phyloP scores from a whole-genome alignment of 2,113 vertebrate species.

The Mormoops blainvillei region DNA sequence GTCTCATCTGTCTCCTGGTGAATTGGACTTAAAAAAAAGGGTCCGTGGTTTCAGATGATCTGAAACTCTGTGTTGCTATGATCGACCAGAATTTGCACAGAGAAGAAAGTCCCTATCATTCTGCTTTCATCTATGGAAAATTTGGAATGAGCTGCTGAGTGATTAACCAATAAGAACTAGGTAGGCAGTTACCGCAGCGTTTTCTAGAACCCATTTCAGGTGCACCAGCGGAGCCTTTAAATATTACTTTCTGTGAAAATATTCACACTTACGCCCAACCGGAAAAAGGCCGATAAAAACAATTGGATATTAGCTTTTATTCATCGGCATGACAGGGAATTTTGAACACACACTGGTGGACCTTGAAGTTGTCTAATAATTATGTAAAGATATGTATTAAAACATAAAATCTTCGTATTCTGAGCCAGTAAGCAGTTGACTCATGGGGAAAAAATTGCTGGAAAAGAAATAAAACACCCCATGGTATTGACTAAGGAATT shows the following conservation, averaged over 20 bases:
- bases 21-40: background rate
- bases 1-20: background rate
- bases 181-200: background rate
- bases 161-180: background rate
- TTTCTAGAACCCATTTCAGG: background rate
- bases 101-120: background rate
- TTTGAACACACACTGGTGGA: background rate
- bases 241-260: background rate
- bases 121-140: background rate
- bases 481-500: background rate
- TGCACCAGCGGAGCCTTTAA: background rate
- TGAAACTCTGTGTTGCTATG: background rate
- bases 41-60: background rate
- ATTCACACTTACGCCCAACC: background rate
- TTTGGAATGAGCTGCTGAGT: background rate
- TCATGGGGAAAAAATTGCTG: background rate
- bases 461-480: background rate
- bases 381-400: background rate
- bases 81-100: background rate
- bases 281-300: background rate
- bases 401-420: background rate
- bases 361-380: background rate
- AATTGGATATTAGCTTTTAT: background rate
- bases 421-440: background rate
- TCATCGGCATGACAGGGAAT: background rate